Base-by-base conservation (phyloP, 2,888 invertebrate species). In the Cheilosia soror region DNA sequence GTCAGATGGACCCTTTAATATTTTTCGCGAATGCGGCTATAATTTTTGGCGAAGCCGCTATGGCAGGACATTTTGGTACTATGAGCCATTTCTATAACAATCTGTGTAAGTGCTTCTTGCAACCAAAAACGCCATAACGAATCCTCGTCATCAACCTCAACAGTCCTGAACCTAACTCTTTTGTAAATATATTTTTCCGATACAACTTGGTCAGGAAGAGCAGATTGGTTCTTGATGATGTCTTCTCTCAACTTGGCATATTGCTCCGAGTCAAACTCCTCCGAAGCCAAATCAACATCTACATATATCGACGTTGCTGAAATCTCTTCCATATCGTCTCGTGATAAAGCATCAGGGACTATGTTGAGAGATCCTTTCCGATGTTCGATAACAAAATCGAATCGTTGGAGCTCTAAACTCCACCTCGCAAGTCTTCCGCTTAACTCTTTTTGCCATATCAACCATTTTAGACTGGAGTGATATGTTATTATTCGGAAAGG, bases 311-410 rank as follows among this genome's bases (percentile, higher is more conserved):
- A 5, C 5, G 11, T 49, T 37, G 40, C 57, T 5, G 51, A 31
- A 44, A 42, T 42, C 11, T 7, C 42, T 42, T 42, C 13, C 42
- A 42, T 42, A 2, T 42, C 42, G 2, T 2, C 20, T 20, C 20
- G 20, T 20, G 20, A 42, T 11, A 42, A 42, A 2, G 42, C 15
- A 13, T 69, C 42, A 6, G 69, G 57, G 11, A 69, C 69, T 55
- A 69, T 29, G 13, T 69, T 72, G 37, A 49, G 33, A 15, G 33
- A 49, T 13, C 69, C 69, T 27, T 69, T 69, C 20, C 57, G 27
- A 13, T 69, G 63, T 31, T 73, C 73, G 9, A 63, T 73, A 2
- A 11, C 13, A 51, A 63, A 73, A 37, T 62, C 27, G 20, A n/a
- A 58, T 4, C 4, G 4, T 6, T 72, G 72, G 5, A 72, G 60